These are phyloP conservation scores for Thalassoma bifasciatum DNA, from an alignment of 2,113 vertebrate species.

Conservation along the genomic window DNA sequence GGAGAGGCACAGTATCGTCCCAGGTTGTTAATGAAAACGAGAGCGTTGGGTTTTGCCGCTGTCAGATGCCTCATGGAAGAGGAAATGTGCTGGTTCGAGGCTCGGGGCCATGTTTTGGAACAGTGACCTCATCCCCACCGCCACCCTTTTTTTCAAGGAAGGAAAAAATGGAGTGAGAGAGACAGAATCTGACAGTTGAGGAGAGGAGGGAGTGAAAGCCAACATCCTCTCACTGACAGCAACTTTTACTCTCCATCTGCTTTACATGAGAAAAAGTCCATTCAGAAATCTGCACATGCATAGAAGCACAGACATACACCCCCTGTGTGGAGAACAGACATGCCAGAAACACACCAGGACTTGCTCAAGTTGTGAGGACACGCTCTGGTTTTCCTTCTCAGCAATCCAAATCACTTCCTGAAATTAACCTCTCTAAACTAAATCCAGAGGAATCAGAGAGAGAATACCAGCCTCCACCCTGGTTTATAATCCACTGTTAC, in stretches of 20 bases:
- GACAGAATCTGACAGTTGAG: slow-evolving; percentile 21
- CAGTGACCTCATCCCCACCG: slow-evolving; percentile 74
- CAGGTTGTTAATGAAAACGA: slow-evolving; percentile 13
- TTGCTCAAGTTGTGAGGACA: not conserved
- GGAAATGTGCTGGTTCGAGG: slow-evolving; percentile 58
- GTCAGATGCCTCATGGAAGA: slow-evolving; percentile 34
- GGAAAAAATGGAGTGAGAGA: slow-evolving; percentile 45
- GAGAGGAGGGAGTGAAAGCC: slow-evolving; percentile 22
- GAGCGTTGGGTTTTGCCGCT: slow-evolving; percentile 4
- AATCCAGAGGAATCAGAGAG: not conserved
- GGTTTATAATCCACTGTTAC: not conserved
- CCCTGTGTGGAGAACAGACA: slow-evolving; percentile 3
- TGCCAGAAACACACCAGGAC: not conserved
- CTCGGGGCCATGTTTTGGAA: slow-evolving; percentile 70
- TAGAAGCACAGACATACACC: not conserved
- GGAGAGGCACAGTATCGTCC: slow-evolving; percentile 5
- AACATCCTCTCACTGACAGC: slow-evolving; percentile 56
- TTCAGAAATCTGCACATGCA: slow-evolving; percentile 47
- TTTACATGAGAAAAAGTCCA: slow-evolving; percentile 65
- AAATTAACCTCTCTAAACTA: not conserved
- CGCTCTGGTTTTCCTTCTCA: not conserved
- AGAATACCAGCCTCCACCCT: not conserved
- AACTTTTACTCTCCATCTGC: slow-evolving; percentile 40
- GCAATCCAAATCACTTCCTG: not conserved
- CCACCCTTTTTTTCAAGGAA: slow-evolving; percentile 65